Evolutionary conservation across 2,797 vertebrate species (phyloP).

Genomic region (Cygnus olor): DNA sequence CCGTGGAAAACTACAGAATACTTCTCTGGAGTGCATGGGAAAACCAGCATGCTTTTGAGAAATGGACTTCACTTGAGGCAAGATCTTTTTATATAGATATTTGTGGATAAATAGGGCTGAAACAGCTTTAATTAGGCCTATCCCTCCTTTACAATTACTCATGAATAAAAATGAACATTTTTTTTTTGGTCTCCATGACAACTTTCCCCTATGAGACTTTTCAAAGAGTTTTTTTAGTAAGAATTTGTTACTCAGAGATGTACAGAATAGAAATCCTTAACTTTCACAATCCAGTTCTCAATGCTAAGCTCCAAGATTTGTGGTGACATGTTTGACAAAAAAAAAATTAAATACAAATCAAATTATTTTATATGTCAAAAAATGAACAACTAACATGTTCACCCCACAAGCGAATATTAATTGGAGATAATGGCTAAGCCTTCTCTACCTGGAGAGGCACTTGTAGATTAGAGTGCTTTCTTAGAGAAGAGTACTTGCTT

Average conservation of each 20-base stretch:
- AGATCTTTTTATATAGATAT: slow-evolving; percentile 38
- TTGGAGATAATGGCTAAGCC: not conserved
- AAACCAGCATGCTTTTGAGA: slow-evolving; percentile 19
- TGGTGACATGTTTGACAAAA: not conserved
- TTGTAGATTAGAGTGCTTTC: slow-evolving; percentile 2
- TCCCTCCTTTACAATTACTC: slow-evolving; percentile 43
- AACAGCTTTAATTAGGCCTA: slow-evolving; percentile 52
- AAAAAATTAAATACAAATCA: not conserved
- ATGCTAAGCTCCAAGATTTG: not conserved
- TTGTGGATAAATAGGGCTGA: slow-evolving; percentile 51
- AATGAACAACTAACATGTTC: not conserved
- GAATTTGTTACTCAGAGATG: slow-evolving; percentile 1
- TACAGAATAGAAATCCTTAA: not conserved
- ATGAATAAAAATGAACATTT: slow-evolving; percentile 60
- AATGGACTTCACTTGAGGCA: slow-evolving; percentile 55
- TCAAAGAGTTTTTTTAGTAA: slow-evolving; percentile 18
- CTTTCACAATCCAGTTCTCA: not conserved
- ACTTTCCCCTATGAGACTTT: slow-evolving; percentile 2
- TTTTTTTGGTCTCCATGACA: slow-evolving; percentile 43
- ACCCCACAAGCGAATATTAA: not conserved
- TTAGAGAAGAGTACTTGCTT: slow-evolving; percentile 16
- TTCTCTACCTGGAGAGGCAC: not conserved
- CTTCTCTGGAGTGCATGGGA: not conserved
- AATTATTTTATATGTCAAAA: not conserved
- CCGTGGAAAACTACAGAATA: not conserved